These are phyloP conservation scores for Rhagium mordax DNA, from an alignment of 2,888 invertebrate genomes.

Conservation along the genomic window DNA sequence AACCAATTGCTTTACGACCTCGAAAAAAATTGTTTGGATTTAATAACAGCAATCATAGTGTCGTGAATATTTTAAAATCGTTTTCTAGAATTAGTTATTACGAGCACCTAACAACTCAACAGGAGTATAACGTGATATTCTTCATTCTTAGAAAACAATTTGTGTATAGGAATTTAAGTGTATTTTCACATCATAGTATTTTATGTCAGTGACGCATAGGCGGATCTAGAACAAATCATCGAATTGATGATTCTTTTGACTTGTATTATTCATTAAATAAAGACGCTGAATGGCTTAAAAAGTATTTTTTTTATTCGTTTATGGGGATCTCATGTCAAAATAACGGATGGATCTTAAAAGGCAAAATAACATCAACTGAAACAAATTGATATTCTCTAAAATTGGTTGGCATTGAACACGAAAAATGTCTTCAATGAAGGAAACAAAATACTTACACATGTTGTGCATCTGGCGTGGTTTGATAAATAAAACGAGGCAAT, in stretches of 20 bases:
- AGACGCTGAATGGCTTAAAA: too few relatives aligned
- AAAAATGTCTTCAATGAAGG: too few relatives aligned
- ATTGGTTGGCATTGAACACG: too few relatives aligned
- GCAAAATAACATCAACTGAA: too few relatives aligned
- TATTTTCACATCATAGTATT: not conserved
- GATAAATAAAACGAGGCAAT: too few relatives aligned
- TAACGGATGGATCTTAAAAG: too few relatives aligned
- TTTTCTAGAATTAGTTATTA: conserved; percentile 15
- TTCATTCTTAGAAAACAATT: not conserved
- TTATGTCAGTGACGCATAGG: not conserved
- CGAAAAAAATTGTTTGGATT: conserved; percentile 26
- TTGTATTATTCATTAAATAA: not conserved
- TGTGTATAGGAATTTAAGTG: not conserved
- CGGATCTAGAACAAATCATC: conserved; percentile 8
- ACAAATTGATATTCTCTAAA: too few relatives aligned
- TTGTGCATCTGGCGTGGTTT: too few relatives aligned
- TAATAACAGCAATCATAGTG: conserved; percentile 19
- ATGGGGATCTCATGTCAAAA: too few relatives aligned
- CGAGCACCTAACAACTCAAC: not conserved
- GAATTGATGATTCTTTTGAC: not conserved
- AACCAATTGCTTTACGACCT: conserved; percentile 28
- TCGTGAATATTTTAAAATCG: not conserved
- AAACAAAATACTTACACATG: too few relatives aligned
- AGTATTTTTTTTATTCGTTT: too few relatives aligned
- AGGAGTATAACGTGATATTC: not conserved